Base-by-base conservation (phyloP, 1,140 invertebrate species). In the Caenorhabditis inopinata region DNA sequence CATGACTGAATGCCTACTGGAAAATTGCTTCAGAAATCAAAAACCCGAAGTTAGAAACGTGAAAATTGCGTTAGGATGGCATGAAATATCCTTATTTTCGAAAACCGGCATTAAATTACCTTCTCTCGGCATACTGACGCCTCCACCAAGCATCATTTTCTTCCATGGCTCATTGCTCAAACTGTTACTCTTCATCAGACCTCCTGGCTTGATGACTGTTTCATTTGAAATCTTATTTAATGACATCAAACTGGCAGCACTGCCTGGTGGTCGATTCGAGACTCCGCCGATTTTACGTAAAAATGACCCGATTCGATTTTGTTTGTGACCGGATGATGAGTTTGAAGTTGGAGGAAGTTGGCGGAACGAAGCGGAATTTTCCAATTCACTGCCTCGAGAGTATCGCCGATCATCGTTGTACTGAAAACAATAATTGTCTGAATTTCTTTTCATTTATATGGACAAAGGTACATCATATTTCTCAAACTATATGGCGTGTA, bases 91-190 rank as follows among this genome's bases (percentile, higher is more conserved):
- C n/a, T n/a, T n/a, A n/a, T n/a, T 49, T 23, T 27, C 7, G 38
- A 42, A 42, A 42, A 42, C 14, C 5, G 14, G 38, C 14, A 42
- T 7, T n/a, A 18, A 75, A 9, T 18, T 35, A 82, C 79, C 35
- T 73, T 76, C 46, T 49, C 76, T 82, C n/a, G 75, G 78, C 48
- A 79, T 53, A 62, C 81, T 80, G 6, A 48, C 46, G 12, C 75
- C 75, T 23, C 75, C 42, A 16, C 76, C 18, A 18, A 82, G 46
- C 29, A 83, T 49, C 62, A 84, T 29, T 29, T 49, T 82, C 49
- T 82, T 76, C 86, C 86, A 87, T 11, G 86, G 87, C 49, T 87
- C 86, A 77, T 83, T 83, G 35, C 80, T 83, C 27, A 87, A 79
- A 74, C 82, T 84, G 48, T 85, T 87, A 42, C 81, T 83, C 79